phyloP scores from a whole-genome alignment of 1,140 invertebrate genomes.

The Geopemphigus sp. region DNA sequence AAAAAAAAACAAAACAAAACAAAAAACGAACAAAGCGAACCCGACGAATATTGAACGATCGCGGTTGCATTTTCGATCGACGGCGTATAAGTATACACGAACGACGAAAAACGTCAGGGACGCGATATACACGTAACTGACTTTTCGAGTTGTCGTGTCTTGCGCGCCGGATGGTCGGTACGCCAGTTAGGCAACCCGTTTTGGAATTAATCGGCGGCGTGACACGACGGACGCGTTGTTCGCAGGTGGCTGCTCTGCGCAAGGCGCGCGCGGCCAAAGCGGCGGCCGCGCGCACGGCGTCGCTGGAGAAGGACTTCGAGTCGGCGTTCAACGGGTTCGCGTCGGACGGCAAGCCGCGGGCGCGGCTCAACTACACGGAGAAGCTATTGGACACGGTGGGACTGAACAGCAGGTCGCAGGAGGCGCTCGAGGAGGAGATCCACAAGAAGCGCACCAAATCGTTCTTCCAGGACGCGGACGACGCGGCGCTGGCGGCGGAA shows the following conservation, averaged over 20 bases:
- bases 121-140: too few relatives aligned
- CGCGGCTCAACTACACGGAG: constrained; percentile 56
- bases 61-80: too few relatives aligned
- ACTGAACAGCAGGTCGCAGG: constrained; percentile 56
- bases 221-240: too few relatives aligned
- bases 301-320: constrained; percentile 50
- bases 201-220: too few relatives aligned
- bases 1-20: too few relatives aligned
- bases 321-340: constrained; percentile 47
- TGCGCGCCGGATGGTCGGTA: too few relatives aligned
- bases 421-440: constrained; percentile 52
- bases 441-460: constrained; percentile 42
- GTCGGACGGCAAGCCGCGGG: constrained; percentile 26
- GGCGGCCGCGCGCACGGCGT: constrained; percentile 46
- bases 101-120: too few relatives aligned
- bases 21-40: too few relatives aligned
- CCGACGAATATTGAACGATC: too few relatives aligned
- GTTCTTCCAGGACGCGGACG: constrained; percentile 41
- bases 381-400: constrained; percentile 63
- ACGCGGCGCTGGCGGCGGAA: constrained; percentile 15
- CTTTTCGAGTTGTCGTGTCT: too few relatives aligned
- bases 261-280: constrained; percentile 43
- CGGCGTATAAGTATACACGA: too few relatives aligned
- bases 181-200: too few relatives aligned
- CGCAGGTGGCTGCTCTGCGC: constrained; percentile 15